These are phyloP conservation scores for Pyrrhia umbra DNA, from an alignment of 2,888 invertebrate genomes.

Conservation along the genomic window DNA sequence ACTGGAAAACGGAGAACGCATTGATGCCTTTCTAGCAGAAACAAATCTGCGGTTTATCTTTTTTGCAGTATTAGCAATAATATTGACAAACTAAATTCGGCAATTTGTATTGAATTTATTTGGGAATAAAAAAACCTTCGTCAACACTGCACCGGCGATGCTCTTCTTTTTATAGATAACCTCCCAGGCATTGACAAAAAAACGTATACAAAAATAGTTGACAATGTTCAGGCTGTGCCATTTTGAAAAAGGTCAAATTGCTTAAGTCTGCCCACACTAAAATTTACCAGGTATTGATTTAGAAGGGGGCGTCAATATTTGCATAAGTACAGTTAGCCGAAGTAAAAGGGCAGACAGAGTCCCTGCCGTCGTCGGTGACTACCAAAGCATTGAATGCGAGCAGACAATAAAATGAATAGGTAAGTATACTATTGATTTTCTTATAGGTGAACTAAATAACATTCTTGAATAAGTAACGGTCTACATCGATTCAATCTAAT, in stretches of 20 bases:
- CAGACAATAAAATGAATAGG: slow-evolving; percentile 29
- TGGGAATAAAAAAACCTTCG: not conserved
- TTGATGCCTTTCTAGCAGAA: slow-evolving; percentile 39
- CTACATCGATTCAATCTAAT: slow-evolving; percentile 15
- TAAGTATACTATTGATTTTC: slow-evolving; percentile 50
- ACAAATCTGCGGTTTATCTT: slow-evolving; percentile 20
- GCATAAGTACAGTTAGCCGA: slow-evolving; percentile 18
- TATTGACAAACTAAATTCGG: slow-evolving; percentile 2
- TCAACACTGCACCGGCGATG: not conserved
- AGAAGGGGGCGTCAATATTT: slow-evolving; percentile 13
- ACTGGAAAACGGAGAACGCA: slow-evolving; percentile 43
- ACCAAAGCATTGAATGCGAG: slow-evolving; percentile 12
- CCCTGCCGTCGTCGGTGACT: slow-evolving; percentile 6
- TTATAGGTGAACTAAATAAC: slow-evolving; percentile 14
- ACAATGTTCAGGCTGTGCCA: slow-evolving; percentile 23
- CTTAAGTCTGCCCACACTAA: not conserved
- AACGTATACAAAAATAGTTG: slow-evolving; percentile 25
- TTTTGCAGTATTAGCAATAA: slow-evolving; percentile 25
- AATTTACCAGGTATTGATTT: slow-evolving; percentile 13
- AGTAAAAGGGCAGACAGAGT: slow-evolving; percentile 14
- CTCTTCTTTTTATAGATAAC: slow-evolving; percentile 31
- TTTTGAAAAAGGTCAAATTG: slow-evolving; percentile 34
- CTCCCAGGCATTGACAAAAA: slow-evolving; percentile 44
- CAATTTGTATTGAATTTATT: not conserved
- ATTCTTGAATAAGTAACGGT: not conserved